phyloP scores from a whole-genome alignment of 2,797 vertebrate species.

The Phoebastria nigripes region DNA sequence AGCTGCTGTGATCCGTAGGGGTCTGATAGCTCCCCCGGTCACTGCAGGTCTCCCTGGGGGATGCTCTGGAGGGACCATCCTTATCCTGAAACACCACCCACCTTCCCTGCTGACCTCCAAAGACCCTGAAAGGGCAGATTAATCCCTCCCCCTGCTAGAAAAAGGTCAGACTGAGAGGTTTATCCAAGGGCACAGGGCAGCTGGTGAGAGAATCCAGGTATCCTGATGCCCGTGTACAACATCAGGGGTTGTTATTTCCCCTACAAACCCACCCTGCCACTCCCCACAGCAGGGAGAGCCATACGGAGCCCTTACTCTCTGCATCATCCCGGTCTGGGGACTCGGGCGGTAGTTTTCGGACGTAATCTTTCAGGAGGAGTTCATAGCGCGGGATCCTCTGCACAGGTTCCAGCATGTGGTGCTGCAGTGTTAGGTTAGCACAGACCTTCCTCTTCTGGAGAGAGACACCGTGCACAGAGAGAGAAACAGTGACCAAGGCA shows the following conservation, averaged over 20 bases:
- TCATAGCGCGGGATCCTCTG: conserved; percentile 89
- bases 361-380: conserved; percentile 85
- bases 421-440: conserved; percentile 75
- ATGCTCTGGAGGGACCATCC: not conserved
- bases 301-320: conserved; percentile 65
- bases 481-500: not conserved
- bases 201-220: not conserved
- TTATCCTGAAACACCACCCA: not conserved
- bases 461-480: not conserved
- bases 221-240: not conserved
- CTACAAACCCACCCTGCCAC: not conserved
- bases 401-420: conserved; percentile 78
- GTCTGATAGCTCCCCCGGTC: not conserved
- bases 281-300: not conserved
- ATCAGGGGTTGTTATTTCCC: not conserved
- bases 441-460: conserved; percentile 76
- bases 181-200: not conserved
- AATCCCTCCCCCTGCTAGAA: not conserved
- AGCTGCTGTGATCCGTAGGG: not conserved
- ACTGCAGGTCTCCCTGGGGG: not conserved
- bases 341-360: conserved; percentile 78
- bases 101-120: not conserved
- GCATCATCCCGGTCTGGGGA: conserved; percentile 76
- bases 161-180: not conserved
- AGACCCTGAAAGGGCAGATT: not conserved